These are phyloP conservation scores for Saccopteryx leptura DNA, from an alignment of 2,113 vertebrate species.

Conservation along the genomic window DNA sequence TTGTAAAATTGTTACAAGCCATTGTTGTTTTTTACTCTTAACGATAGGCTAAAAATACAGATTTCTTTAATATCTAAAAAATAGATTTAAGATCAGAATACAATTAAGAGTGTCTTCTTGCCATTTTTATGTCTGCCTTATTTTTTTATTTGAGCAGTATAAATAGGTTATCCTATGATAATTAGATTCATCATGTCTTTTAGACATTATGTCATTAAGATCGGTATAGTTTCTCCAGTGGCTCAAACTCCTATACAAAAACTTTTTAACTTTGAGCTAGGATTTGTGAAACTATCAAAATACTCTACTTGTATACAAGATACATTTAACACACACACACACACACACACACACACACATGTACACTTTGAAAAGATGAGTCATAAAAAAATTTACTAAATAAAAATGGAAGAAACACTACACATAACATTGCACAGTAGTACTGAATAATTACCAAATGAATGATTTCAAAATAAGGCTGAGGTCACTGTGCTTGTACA, in stretches of 20 bases:
- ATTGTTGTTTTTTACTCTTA: not conserved
- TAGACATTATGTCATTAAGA: not conserved
- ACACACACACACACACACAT: too few relatives aligned
- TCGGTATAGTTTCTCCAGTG: not conserved
- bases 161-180: not conserved
- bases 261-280: not conserved
- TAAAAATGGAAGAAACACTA: not conserved
- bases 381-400: not conserved
- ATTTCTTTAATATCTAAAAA: not conserved
- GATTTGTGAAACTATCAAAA: not conserved
- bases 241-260: not conserved
- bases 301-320: not conserved
- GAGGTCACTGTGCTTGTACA: not conserved
- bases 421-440: not conserved
- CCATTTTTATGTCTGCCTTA: not conserved
- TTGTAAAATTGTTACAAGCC: not conserved
- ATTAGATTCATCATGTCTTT: not conserved
- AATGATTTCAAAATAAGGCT: not conserved
- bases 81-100: not conserved
- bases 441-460: not conserved
- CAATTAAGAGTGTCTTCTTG: not conserved
- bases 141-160: not conserved
- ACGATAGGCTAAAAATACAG: not conserved
- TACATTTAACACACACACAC: not conserved
- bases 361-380: not conserved